Conservation (phyloP, 2,797 vertebrate genomes). For the Eidolon dupreanum region DNA sequence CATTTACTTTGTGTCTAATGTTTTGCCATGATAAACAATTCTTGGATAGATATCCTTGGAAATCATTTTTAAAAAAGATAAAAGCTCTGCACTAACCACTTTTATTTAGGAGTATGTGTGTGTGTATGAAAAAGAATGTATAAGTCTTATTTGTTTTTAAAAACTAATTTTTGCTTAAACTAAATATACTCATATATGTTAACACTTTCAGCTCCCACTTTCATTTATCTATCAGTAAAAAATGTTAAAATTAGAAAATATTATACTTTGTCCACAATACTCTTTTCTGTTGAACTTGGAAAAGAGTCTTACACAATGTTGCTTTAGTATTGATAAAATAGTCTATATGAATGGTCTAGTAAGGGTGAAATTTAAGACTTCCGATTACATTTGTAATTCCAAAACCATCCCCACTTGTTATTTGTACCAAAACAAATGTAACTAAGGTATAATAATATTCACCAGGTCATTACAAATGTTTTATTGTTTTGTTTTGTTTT, state of each 20-base stretch:
- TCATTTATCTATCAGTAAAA: background rate
- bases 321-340: background rate
- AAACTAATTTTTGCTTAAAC: background rate
- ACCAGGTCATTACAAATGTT: background rate
- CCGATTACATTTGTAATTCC: background rate
- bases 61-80: background rate
- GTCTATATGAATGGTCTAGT: background rate
- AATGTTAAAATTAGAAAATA: constrained; percentile 21
- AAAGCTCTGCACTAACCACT: background rate
- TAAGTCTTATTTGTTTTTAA: background rate
- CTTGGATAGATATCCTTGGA: background rate
- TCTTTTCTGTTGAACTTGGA: background rate
- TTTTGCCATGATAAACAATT: background rate
- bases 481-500: background rate
- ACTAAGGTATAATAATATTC: background rate
- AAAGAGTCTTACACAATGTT: background rate
- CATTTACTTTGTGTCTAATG: background rate
- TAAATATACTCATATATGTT: background rate
- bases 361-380: background rate
- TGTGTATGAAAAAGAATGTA: background rate
- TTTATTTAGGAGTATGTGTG: background rate
- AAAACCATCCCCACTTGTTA: background rate
- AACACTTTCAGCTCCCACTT: background rate
- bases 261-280: background rate
- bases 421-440: background rate